Conservation (phyloP, 2,113 vertebrate genomes). For the Platycercus adscitus region DNA sequence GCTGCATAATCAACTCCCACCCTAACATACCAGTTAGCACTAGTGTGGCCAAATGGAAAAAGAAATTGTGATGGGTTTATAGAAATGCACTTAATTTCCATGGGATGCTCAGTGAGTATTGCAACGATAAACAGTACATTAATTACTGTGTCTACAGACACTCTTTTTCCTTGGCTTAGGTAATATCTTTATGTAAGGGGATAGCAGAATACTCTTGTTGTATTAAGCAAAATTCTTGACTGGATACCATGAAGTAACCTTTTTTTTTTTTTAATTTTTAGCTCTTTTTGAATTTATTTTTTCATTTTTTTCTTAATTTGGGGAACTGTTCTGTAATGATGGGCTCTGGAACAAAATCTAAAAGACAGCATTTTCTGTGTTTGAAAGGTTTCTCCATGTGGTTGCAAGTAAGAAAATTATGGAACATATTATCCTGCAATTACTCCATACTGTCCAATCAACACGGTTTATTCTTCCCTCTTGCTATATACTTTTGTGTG, state of each 20-base stretch:
- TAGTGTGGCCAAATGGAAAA: not conserved
- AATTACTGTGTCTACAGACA: not conserved
- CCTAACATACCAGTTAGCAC: not conserved
- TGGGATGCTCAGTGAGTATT: not conserved
- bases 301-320: not conserved
- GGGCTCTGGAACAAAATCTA: not conserved
- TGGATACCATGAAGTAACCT: not conserved
- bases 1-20: not conserved
- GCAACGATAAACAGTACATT: not conserved
- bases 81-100: not conserved
- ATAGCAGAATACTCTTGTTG: not conserved
- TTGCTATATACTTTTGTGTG: not conserved
- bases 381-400: not conserved
- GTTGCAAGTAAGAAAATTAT: not conserved
- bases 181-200: not conserved
- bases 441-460: not conserved
- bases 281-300: not conserved
- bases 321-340: not conserved
- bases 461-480: not conserved
- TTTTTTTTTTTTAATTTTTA: not conserved
- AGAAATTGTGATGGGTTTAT: not conserved
- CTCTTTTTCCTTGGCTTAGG: not conserved
- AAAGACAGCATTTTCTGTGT: not conserved
- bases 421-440: not conserved
- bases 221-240: not conserved